Percentiles rank a stretch among this genome's conserved stretches.
These are phyloP conservation scores for Gorilla gorilla DNA, from an alignment of 2,113 vertebrate genomes.

Conservation along the genomic window DNA sequence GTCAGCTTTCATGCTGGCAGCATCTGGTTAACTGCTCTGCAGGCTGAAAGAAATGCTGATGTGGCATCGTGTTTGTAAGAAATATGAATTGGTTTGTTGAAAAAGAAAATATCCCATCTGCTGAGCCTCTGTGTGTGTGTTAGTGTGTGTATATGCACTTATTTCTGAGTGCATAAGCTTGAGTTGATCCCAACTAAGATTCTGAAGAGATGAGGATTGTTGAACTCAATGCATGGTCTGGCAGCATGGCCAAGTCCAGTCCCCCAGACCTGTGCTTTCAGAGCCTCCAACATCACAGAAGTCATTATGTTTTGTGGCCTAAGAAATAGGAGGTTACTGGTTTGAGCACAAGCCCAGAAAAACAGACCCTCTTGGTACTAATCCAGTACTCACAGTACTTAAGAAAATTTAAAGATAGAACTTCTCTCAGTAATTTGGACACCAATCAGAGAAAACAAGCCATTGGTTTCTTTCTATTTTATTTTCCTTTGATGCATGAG, in stretches of 20 bases:
- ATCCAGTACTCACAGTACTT: neutral
- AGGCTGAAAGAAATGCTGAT: neutral
- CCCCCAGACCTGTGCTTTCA: neutral
- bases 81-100: neutral
- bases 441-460: conserved; percentile 24
- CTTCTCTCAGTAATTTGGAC: neutral
- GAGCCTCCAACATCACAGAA: neutral
- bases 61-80: neutral
- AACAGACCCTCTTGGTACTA: conserved; percentile 6
- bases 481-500: conserved; percentile 1
- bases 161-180: neutral
- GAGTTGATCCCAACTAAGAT: neutral
- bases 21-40: neutral
- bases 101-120: neutral
- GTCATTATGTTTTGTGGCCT: neutral
- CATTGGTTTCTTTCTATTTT: neutral
- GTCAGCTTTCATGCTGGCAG: neutral
- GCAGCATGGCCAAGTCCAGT: neutral
- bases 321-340: conserved; percentile 15
- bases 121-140: neutral
- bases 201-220: neutral
- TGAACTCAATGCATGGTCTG: neutral
- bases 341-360: conserved; percentile 43
- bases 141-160: neutral
- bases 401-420: neutral